Conservation (phyloP, 2,797 vertebrate genomes). For the Silurus aristotelis region DNA sequence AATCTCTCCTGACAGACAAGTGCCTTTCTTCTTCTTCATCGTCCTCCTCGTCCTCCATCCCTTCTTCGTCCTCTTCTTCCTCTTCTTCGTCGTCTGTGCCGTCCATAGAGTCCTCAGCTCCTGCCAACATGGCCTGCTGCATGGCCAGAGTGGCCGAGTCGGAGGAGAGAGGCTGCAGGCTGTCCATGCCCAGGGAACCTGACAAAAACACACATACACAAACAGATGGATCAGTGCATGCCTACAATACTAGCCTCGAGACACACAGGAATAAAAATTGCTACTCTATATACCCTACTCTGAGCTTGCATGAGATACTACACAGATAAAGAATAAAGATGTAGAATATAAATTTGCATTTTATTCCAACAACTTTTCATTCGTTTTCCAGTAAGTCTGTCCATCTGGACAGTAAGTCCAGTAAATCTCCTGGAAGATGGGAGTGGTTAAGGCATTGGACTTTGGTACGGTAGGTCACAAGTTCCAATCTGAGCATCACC, state of each 20-base stretch:
- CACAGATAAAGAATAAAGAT: neutral
- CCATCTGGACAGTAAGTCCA: too few relatives aligned
- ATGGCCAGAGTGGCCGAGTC: slow-evolving; percentile 94
- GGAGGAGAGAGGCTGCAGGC: slow-evolving; percentile 90
- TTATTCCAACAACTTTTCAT: neutral
- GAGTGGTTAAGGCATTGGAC: too few relatives aligned
- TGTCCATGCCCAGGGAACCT: slow-evolving; percentile 91
- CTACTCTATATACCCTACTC: neutral
- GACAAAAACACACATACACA: slow-evolving; percentile 30
- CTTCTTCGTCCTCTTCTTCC: slow-evolving; percentile 87
- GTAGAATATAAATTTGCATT: neutral
- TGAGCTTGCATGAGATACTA: neutral
- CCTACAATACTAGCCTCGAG: neutral
- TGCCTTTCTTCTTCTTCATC: slow-evolving; percentile 76
- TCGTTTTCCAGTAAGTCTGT: neutral
- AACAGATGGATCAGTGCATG: slow-evolving; percentile 1
- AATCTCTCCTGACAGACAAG: slow-evolving; percentile 78
- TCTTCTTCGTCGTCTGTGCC: slow-evolving; percentile 95
- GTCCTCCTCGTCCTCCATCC: slow-evolving; percentile 82
- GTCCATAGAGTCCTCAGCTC: slow-evolving; percentile 88
- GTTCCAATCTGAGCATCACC: too few relatives aligned
- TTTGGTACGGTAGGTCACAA: too few relatives aligned
- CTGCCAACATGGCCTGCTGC: slow-evolving; percentile 95
- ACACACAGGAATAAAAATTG: neutral
- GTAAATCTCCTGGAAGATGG: too few relatives aligned